Evolutionary conservation across 2,888 invertebrate species (phyloP).

Genomic region (Nysson spinosus): DNA sequence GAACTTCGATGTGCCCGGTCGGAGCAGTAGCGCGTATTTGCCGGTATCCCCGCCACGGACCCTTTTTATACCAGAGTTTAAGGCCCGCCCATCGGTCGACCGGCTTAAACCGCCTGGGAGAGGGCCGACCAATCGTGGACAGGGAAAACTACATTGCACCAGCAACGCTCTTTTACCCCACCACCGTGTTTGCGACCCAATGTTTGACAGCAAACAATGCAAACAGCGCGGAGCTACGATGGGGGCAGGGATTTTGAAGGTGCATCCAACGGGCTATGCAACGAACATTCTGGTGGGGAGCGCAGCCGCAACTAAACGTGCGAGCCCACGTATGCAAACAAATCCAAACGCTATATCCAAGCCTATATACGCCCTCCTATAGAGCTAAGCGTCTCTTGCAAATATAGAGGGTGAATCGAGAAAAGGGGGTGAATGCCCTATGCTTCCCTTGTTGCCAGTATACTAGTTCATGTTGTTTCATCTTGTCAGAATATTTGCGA

Average conservation of each 20-base stretch:
- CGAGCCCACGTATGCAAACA: conserved; percentile 63
- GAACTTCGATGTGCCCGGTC: conserved; percentile 13
- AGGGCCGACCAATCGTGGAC: conserved; percentile 29
- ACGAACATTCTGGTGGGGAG: conserved; percentile 59
- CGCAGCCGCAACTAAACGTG: conserved; percentile 69
- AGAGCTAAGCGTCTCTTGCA: neutral
- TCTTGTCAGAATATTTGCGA: too few relatives aligned
- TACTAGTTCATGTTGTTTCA: too few relatives aligned
- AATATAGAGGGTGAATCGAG: neutral
- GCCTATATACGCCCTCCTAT: conserved; percentile 47
- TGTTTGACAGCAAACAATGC: conserved; percentile 75
- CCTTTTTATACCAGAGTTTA: conserved; percentile 51
- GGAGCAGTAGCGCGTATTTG: conserved; percentile 61
- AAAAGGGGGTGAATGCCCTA: neutral
- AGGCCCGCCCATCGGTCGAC: conserved; percentile 31
- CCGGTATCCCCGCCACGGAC: conserved; percentile 49
- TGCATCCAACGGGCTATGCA: conserved; percentile 18
- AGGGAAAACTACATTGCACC: neutral
- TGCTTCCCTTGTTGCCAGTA: neutral
- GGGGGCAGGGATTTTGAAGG: conserved; percentile 51
- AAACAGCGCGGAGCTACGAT: conserved; percentile 59
- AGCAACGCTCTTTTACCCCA: conserved; percentile 46
- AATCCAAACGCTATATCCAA: conserved; percentile 59
- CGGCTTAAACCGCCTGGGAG: neutral
- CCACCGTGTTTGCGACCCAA: conserved; percentile 67